These are phyloP conservation scores for Zosterops borbonicus DNA, from an alignment of 2,113 vertebrate species.

Conservation along the genomic window DNA sequence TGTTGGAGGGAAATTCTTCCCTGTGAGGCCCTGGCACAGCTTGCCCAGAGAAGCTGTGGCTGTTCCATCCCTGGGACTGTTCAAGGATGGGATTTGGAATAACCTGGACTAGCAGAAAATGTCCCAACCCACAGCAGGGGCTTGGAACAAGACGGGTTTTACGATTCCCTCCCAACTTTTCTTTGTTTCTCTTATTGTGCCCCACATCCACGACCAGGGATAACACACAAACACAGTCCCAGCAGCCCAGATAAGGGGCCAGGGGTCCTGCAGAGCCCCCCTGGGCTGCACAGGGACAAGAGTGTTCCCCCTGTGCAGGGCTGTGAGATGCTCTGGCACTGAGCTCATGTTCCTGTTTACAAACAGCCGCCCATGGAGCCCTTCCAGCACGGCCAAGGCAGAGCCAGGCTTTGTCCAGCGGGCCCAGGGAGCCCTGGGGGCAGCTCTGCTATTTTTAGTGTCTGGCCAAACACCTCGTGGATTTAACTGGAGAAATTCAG, in stretches of 20 bases:
- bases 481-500: not conserved
- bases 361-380: not conserved
- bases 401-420: not conserved
- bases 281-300: not conserved
- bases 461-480: not conserved
- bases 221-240: accelerated
- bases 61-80: not conserved
- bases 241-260: not conserved
- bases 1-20: not conserved
- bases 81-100: not conserved
- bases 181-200: not conserved
- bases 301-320: accelerated
- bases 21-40: not conserved
- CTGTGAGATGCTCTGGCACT: accelerated
- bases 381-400: not conserved
- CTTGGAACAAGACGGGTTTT: not conserved
- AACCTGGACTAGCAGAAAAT: not conserved
- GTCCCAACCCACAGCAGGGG: not conserved
- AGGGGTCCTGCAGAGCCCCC: accelerated
- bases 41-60: not conserved
- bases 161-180: not conserved
- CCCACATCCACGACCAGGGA: accelerated
- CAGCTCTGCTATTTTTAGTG: not conserved
- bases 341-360: not conserved
- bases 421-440: not conserved